These are phyloP conservation scores for Perizoma affinitatum DNA, from an alignment of 2,888 invertebrate genomes.

Conservation along the genomic window DNA sequence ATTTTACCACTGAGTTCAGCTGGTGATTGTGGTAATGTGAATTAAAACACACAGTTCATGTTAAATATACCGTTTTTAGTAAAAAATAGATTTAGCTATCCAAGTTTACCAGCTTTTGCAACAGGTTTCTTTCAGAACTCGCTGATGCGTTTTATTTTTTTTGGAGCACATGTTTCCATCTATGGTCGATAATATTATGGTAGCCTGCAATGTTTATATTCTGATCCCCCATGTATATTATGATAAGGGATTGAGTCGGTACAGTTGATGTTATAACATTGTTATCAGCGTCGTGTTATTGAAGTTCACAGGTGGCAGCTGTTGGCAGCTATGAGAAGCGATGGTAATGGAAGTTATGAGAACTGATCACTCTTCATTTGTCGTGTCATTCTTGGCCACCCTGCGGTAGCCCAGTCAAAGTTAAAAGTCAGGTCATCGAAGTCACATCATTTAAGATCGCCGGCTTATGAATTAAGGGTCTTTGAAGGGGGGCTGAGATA, in stretches of 20 bases:
- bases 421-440: too few relatives aligned
- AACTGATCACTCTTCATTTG: neutral
- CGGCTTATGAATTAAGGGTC: too few relatives aligned
- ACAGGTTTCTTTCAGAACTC: slow-evolving; percentile 10
- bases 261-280: slow-evolving; percentile 7
- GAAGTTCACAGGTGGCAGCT: slow-evolving; percentile 13
- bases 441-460: too few relatives aligned
- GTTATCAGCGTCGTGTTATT: slow-evolving; percentile 15
- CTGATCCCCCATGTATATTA: slow-evolving; percentile 14
- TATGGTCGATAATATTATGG: slow-evolving; percentile 14
- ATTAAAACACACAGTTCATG: too few relatives aligned
- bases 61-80: too few relatives aligned
- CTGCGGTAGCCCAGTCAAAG: too few relatives aligned
- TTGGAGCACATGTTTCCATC: slow-evolving; percentile 14
- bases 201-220: slow-evolving; percentile 7
- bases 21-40: too few relatives aligned
- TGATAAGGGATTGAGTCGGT: slow-evolving; percentile 17
- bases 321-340: slow-evolving; percentile 5
- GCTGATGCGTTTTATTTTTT: neutral
- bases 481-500: too few relatives aligned
- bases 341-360: slow-evolving; percentile 5
- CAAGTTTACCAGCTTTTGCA: slow-evolving; percentile 3
- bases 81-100: neutral
- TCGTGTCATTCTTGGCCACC: too few relatives aligned
- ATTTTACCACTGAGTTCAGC: too few relatives aligned